Evolutionary conservation across 2,888 invertebrate species (phyloP), one percentile per base, ranked within the genome.

Genomic region (Pterostichus madidus): DNA sequence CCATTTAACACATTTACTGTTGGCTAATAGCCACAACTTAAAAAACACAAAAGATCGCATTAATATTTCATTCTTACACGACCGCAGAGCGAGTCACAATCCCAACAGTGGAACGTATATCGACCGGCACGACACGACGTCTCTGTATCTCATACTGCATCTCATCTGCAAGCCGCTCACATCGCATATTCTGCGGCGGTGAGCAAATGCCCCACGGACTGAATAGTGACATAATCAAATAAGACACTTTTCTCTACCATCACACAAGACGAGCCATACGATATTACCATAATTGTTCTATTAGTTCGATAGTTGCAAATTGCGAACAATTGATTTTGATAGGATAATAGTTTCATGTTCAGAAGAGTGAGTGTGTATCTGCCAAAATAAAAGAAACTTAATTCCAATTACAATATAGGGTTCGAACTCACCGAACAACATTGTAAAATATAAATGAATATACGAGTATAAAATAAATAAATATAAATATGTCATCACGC

Each of bases 21-120:
- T 64, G 64, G 64, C 64, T 64, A 64, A 64, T 64, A 64, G 64
- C 64, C 64, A 64, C 31, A 64, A 64, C 35, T 64, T 11, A 11
- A 64, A 64, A 64, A 64, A 35, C 64, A 64, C 32, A 64, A 64
- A 31, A 64, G 32, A 64, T 64, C 64, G 7, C 32, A 64, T 64
- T 11, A 64, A 64, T 64, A 64, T 64, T 64, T 64, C 64, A 64
- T 64, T 64, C 64, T 35, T 64, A n/a, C 24, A 24, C 31, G 59
- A 10, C 35, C 10, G 13, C 2, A 17, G 15, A 32, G n/a, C 64
- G 64, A 35, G 35, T 64, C 64, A 32, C 64, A 64, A 64, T 64
- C 32, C n/a, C 13, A 49, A n/a, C 49, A 49, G 39, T 8, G 5
- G 39, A 1, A 5, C 59, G 53, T 31, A 32, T 64, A 64, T 64